phyloP scores from a whole-genome alignment of 2,888 invertebrate genomes.

The Chaetoderma sp. region DNA sequence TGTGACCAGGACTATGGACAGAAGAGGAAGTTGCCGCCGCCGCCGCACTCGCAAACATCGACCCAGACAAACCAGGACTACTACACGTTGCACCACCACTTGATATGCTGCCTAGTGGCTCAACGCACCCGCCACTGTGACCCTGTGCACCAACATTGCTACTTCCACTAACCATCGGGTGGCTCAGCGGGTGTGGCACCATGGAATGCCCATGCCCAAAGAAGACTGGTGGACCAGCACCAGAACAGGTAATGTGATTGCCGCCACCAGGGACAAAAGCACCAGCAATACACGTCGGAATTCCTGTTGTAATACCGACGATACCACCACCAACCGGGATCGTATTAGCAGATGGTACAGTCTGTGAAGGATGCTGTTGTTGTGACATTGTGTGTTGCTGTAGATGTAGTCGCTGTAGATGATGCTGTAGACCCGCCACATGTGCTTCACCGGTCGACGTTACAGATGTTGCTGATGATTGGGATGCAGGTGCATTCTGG shows the following conservation, averaged over 20 bases:
- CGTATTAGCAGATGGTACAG: too few species aligned
- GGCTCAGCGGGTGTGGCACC: conserved; percentile 15
- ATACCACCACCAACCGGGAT: not conserved
- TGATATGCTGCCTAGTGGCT: conserved; percentile 45
- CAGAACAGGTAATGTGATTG: conserved; percentile 40
- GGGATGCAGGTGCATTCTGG: conserved; percentile 31
- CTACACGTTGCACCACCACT: too few species aligned
- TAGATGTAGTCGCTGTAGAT: conserved; percentile 70
- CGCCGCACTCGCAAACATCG: too few species aligned
- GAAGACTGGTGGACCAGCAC: conserved; percentile 36
- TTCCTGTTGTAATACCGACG: not conserved
- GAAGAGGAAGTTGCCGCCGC: too few species aligned
- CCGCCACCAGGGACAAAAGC: too few species aligned
- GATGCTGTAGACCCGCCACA: conserved; percentile 66
- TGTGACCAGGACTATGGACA: too few species aligned
- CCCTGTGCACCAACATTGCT: conserved; percentile 41
- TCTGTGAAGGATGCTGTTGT: too few species aligned
- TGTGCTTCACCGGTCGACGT: conserved; percentile 58
- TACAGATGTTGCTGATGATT: conserved; percentile 57
- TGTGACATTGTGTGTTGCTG: conserved; percentile 44
- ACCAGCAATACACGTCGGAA: not conserved
- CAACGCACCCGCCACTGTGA: too few species aligned
- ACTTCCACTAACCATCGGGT: conserved; percentile 47
- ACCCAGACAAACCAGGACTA: too few species aligned
- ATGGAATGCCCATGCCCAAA: conserved; percentile 17